Conservation (phyloP, 2,113 vertebrate genomes). For the Alethe castanea region DNA sequence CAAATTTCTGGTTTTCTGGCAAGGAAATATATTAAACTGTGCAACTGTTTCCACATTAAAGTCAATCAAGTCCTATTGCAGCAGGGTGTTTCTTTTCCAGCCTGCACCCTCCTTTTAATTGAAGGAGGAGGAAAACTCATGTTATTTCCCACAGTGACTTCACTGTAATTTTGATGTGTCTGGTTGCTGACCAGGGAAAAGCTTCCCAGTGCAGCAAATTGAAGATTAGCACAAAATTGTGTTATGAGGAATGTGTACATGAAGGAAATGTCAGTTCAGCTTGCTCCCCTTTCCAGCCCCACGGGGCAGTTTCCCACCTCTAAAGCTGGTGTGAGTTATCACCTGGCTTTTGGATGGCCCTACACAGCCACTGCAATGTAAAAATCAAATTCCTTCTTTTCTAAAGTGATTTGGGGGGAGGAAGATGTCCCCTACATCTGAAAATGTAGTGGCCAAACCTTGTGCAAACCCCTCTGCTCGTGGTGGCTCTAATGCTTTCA, state of each 20-base stretch:
- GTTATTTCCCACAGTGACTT: neutral
- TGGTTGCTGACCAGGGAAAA: neutral
- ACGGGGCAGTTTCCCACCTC: neutral
- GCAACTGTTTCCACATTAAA: neutral
- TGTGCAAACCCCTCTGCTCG: neutral
- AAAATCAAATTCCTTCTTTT: neutral
- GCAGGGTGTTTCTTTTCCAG: neutral
- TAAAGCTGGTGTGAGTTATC: constrained; percentile 20
- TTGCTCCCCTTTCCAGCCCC: neutral
- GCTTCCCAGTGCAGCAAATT: neutral
- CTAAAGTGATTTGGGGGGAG: neutral
- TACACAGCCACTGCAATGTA: neutral
- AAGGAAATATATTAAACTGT: constrained; percentile 27
- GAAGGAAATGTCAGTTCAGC: constrained; percentile 26
- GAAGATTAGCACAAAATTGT: neutral
- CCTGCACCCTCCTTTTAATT: neutral
- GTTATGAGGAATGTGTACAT: neutral
- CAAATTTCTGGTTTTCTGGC: neutral
- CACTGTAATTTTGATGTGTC: neutral
- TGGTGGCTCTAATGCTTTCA: neutral
- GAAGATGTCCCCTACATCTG: neutral
- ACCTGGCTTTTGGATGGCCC: neutral
- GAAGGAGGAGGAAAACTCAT: neutral
- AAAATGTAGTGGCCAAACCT: neutral
- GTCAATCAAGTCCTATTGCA: neutral